Percentiles rank a stretch among this genome's conserved stretches.
phyloP scores from a whole-genome alignment of 2,888 invertebrate species.

The Drosophila nr. fundita region DNA sequence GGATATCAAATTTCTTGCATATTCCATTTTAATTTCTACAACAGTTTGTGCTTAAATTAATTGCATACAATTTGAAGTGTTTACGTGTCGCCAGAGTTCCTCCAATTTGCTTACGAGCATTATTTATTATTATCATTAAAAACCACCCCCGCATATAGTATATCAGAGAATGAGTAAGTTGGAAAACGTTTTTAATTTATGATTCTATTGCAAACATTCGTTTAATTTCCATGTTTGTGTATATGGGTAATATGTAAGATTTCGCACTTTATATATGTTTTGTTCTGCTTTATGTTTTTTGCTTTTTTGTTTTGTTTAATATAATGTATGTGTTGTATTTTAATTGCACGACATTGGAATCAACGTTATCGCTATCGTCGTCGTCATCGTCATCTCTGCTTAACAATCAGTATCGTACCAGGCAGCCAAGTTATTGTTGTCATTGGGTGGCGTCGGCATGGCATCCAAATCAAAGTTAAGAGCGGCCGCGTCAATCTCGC shows the following conservation, averaged over 20 bases:
- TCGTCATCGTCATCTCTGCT: conserved; percentile 39
- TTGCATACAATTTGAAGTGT: background rate
- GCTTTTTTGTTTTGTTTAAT: conserved; percentile 37
- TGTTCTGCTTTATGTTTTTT: conserved; percentile 31
- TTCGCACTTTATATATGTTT: conserved; percentile 40
- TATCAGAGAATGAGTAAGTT: conserved; percentile 10
- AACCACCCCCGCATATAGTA: background rate
- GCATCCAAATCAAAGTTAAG: conserved; percentile 92
- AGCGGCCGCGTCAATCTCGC: conserved; percentile 90
- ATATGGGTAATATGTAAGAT: conserved; percentile 70
- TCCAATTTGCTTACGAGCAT: background rate
- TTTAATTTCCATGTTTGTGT: conserved; percentile 71
- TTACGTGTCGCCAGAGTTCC: background rate
- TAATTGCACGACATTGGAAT: conserved; percentile 47
- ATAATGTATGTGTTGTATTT: conserved; percentile 53
- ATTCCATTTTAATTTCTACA: background rate
- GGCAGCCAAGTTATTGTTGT: conserved; percentile 96
- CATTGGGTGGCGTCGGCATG: conserved; percentile 92
- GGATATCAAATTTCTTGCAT: background rate
- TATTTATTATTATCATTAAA: background rate
- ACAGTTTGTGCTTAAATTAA: background rate
- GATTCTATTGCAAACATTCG: conserved; percentile 79
- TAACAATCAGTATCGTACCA: conserved; percentile 99
- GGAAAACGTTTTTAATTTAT: conserved; percentile 48
- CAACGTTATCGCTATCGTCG: conserved; percentile 8